Evolutionary conservation across 2,113 vertebrate genomes (phyloP).

Genomic region (Sigmodon hispidus): DNA sequence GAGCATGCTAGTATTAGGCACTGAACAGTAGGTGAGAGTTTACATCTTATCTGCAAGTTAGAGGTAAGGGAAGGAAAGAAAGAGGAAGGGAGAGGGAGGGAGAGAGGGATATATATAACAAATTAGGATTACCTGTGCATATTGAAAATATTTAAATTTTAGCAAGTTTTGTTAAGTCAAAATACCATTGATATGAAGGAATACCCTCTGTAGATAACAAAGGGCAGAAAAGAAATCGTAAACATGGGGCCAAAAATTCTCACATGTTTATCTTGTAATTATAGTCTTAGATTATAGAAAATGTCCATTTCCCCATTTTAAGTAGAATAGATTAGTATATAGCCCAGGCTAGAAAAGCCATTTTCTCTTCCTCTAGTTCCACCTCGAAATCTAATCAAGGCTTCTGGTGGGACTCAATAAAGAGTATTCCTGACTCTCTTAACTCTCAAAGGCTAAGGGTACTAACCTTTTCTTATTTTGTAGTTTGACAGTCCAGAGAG

Average conservation of each 20-base stretch:
- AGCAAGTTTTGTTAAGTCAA: neutral
- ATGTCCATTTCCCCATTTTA: neutral
- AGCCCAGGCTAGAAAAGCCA: neutral
- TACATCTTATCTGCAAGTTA: neutral
- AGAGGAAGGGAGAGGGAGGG: no score
- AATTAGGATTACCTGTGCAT: neutral
- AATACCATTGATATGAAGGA: neutral
- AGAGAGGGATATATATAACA: neutral
- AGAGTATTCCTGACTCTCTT: neutral
- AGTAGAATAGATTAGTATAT: neutral
- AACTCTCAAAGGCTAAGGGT: neutral
- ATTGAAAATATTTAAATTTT: neutral
- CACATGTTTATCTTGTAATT: neutral
- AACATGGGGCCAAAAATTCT: neutral
- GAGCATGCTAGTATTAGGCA: neutral
- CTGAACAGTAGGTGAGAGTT: neutral
- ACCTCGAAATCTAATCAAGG: neutral
- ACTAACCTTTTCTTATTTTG: neutral
- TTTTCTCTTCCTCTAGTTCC: neutral
- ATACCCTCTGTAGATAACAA: neutral
- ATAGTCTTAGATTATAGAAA: no score
- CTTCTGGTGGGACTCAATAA: neutral
- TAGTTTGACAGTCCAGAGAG: neutral
- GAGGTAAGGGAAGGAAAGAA: fast-evolving
- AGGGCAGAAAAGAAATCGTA: neutral